Evolutionary conservation across 2,888 invertebrate genomes (phyloP).

Genomic region (Brachylomia viminalis): DNA sequence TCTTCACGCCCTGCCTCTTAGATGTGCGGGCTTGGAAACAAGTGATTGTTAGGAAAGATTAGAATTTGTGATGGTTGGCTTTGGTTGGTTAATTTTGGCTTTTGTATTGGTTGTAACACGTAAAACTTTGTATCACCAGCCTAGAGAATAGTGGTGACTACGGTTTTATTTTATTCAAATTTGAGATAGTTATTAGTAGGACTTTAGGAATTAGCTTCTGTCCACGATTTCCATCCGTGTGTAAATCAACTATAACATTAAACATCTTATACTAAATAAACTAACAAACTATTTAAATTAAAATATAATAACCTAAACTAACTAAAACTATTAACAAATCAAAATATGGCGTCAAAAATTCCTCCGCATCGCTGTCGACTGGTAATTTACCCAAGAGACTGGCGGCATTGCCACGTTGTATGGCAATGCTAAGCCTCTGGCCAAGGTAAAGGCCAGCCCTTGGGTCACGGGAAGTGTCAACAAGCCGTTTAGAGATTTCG

Average conservation of each 20-base stretch:
- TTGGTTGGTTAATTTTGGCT: slow-evolving; percentile 23
- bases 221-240: neutral
- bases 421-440: too few relatives aligned
- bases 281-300: too few relatives aligned
- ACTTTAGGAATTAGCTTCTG: neutral
- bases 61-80: neutral
- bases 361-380: too few relatives aligned
- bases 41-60: slow-evolving; percentile 31
- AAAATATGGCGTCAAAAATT: too few relatives aligned
- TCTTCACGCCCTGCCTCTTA: slow-evolving; percentile 43
- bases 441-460: too few relatives aligned
- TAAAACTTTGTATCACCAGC: neutral
- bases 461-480: too few relatives aligned
- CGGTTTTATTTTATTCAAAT: neutral
- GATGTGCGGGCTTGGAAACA: slow-evolving; percentile 11
- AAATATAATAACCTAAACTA: too few relatives aligned
- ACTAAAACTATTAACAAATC: too few relatives aligned
- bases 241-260: neutral
- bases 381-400: too few relatives aligned
- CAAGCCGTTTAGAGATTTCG: too few relatives aligned
- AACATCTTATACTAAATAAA: too few relatives aligned
- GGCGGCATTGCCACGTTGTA: too few relatives aligned
- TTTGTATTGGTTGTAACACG: slow-evolving; percentile 3
- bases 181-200: neutral
- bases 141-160: neutral